Conservation (phyloP, 2,797 vertebrate genomes). For the Dallia pectoralis region DNA sequence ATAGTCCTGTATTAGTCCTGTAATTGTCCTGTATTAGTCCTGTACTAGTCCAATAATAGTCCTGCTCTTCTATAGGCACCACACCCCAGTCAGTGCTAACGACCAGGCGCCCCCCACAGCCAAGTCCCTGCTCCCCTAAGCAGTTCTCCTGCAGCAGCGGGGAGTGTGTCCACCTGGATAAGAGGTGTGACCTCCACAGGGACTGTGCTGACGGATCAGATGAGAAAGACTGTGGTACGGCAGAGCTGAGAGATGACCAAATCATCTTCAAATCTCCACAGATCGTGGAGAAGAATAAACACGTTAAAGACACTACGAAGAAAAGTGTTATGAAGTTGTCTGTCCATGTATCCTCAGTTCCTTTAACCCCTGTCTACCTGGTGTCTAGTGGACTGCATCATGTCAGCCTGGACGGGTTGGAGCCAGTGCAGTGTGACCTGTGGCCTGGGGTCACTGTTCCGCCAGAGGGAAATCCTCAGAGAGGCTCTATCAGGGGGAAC, state of each 20-base stretch:
- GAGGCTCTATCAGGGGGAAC: slow-evolving; percentile 71
- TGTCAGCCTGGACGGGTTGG: slow-evolving; percentile 82
- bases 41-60: background rate
- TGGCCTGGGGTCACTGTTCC: slow-evolving; percentile 83
- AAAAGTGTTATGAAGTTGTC: background rate
- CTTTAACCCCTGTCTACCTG: background rate
- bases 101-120: slow-evolving; percentile 35
- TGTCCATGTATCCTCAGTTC: background rate
- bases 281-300: background rate
- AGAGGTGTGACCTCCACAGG: slow-evolving; percentile 75
- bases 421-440: slow-evolving; percentile 85
- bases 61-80: slow-evolving; percentile 43
- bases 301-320: background rate
- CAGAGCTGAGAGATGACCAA: background rate
- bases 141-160: slow-evolving; percentile 81
- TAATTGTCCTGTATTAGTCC: too few species aligned
- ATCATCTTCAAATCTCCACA: background rate
- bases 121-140: slow-evolving; percentile 74
- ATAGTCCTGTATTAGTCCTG: background rate
- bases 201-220: slow-evolving; percentile 86
- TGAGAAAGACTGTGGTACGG: slow-evolving; percentile 81
- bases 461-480: slow-evolving; percentile 74
- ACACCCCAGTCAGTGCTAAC: slow-evolving; percentile 40
- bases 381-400: slow-evolving; percentile 77
- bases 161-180: slow-evolving; percentile 78